Conservation (phyloP, 2,113 vertebrate species). For the Monarcha castaneiventris region DNA sequence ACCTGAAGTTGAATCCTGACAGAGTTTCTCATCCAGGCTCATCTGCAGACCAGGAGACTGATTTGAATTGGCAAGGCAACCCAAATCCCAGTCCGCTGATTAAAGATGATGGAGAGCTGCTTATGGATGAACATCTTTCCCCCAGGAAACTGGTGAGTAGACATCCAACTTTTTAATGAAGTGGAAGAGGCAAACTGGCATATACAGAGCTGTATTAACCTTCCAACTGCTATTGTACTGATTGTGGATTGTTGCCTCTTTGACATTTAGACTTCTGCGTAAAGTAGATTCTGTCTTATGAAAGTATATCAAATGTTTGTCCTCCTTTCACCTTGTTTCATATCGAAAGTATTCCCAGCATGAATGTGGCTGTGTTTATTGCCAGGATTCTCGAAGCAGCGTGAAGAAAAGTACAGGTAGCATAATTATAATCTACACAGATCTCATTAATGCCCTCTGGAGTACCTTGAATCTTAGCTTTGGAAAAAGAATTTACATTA, state of each 20-base stretch:
- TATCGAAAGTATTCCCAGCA: not conserved
- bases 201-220: not conserved
- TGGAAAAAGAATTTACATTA: not conserved
- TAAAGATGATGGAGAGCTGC: constrained; percentile 50
- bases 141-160: constrained; percentile 81
- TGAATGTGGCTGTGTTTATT: not conserved
- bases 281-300: not conserved
- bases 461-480: not conserved
- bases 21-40: constrained; percentile 30
- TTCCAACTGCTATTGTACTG: not conserved
- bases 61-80: constrained; percentile 73
- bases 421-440: not conserved
- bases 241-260: not conserved
- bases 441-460: not conserved
- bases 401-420: not conserved
- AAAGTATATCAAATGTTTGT: not conserved
- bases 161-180: not conserved
- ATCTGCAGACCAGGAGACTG: constrained; percentile 73
- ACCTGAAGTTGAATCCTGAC: constrained; percentile 37
- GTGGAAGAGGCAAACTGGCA: not conserved
- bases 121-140: constrained; percentile 76
- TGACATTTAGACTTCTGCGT: not conserved
- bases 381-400: not conserved
- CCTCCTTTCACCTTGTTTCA: constrained; percentile 7
- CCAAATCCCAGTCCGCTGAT: constrained; percentile 76